phyloP scores from a whole-genome alignment of 2,113 vertebrate species.

The Pedionomus torquatus region DNA sequence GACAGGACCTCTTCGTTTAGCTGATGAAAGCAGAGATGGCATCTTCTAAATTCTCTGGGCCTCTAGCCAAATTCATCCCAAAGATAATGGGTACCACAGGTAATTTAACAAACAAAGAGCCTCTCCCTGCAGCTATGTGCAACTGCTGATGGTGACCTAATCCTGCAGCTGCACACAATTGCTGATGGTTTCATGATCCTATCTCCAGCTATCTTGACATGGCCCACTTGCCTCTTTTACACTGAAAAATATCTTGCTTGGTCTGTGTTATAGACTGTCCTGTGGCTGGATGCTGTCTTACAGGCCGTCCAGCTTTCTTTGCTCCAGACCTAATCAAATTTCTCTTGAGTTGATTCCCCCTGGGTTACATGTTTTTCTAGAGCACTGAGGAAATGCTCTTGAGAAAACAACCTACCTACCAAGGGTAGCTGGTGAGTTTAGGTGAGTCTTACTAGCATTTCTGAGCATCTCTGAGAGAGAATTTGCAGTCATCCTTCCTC shows the following conservation, averaged over 20 bases:
- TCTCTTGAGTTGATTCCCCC: neutral
- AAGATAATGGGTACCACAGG: constrained; percentile 32
- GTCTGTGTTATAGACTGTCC: neutral
- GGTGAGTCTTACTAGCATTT: neutral
- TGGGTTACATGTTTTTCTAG: neutral
- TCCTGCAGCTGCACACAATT: constrained; percentile 51
- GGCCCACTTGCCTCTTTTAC: neutral
- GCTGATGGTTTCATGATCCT: constrained; percentile 57
- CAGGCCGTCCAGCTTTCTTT: neutral
- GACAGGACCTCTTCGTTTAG: neutral
- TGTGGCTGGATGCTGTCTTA: neutral
- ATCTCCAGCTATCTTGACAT: neutral
- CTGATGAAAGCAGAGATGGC: constrained; percentile 32
- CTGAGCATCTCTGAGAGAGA: neutral
- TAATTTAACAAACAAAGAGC: constrained; percentile 32
- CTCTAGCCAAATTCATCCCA: constrained; percentile 2
- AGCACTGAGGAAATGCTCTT: neutral
- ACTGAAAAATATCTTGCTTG: neutral
- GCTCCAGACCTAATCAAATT: neutral
- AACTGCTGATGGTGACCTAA: constrained; percentile 46
- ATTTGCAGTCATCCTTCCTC: neutral
- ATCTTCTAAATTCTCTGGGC: constrained; percentile 3
- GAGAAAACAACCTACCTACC: no score
- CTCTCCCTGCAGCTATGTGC: constrained; percentile 39
- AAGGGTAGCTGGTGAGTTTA: neutral